Evolutionary conservation across 2,113 vertebrate genomes (phyloP), one percentile per base, ranked within the genome.

Genomic region (Ranitomeya variabilis): DNA sequence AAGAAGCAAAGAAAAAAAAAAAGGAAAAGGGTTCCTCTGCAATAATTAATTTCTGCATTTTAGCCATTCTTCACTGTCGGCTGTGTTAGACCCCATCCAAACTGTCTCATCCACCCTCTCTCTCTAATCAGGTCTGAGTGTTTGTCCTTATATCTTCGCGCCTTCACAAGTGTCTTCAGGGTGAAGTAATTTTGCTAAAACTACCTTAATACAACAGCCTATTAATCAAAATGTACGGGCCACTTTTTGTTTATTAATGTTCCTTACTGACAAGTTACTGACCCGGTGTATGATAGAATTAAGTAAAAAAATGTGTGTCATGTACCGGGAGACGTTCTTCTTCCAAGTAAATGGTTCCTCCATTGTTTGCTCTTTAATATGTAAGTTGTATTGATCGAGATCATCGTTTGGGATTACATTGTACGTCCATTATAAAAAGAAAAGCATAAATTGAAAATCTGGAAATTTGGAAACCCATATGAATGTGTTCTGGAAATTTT

Each of bases 41-140:
- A 96, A 97, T 97, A 96, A 96, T 97, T 97, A 97, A 96, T 95
- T 96, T 96, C 95, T 95, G 94, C 93, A 93, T 94, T 95, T 95
- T 90, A 94, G 92, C 91, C 95, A 97, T 97, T 95, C 94, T 96
- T 99, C 96, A 97, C 95, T 96, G 96, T 99, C 96, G 94, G 67
- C 69, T 74, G 83, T 67, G 71, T 59, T 77, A 88, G 87, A 83
- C 80, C 87, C 85, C 79, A 87, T 71, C 91, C 60, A 92, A 4
- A 90, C 80, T 91, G 90, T 91, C 91, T 88, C 77, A 2, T 76
- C 93, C 90, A 90, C 90, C 92, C 91, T 89, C 91, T 80, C 87
- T 92, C 92, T 77, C 69, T 93, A 95, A 95, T 95, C 92, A 94
- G 91, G 91, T 92, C 81, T 90, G 92, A 94, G 91, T 93, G 94